A percentile compares a stretch with the other conserved stretches of the same genome.
phyloP scores from a whole-genome alignment of 2,888 invertebrate genomes.

The Napeogenes inachia region DNA sequence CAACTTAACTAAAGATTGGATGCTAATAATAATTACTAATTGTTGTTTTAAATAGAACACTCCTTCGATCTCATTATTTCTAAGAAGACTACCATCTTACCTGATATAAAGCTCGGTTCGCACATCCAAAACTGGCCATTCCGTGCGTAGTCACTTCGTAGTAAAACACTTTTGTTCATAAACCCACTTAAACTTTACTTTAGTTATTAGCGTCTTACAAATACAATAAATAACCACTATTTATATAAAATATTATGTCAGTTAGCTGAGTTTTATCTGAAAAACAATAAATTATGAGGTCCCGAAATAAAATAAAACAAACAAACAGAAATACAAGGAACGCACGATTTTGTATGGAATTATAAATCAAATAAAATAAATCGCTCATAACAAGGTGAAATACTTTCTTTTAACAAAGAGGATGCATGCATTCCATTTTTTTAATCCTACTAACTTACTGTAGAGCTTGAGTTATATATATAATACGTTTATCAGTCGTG shows the following conservation, averaged over 20 bases:
- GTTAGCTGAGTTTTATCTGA: too few relatives aligned
- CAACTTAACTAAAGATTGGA: too few relatives aligned
- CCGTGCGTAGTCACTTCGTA: slow-evolving; percentile 37
- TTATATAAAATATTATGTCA: neutral
- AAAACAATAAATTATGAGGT: slow-evolving; percentile 5
- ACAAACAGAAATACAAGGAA: slow-evolving; percentile 30
- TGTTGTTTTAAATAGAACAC: too few relatives aligned
- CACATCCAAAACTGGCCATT: slow-evolving; percentile 59
- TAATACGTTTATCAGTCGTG: slow-evolving; percentile 66
- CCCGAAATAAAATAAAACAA: slow-evolving; percentile 11
- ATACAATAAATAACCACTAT: neutral
- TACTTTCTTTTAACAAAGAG: slow-evolving; percentile 76
- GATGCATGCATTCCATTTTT: slow-evolving; percentile 73
- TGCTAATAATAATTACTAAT: too few relatives aligned
- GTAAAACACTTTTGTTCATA: slow-evolving; percentile 25
- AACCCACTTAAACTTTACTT: slow-evolving; percentile 11
- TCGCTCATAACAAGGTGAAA: slow-evolving; percentile 73
- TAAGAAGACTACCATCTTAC: slow-evolving; percentile 44
- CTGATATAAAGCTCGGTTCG: slow-evolving; percentile 49
- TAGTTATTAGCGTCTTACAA: slow-evolving; percentile 4
- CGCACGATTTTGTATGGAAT: slow-evolving; percentile 47
- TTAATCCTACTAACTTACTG: slow-evolving; percentile 47
- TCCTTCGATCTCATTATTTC: neutral
- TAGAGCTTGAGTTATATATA: too few relatives aligned
- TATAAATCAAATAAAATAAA: slow-evolving; percentile 75